These are phyloP conservation scores for Trachythela sp. DNA, from an alignment of 64 coral and sea anemone species.

Conservation along the genomic window DNA sequence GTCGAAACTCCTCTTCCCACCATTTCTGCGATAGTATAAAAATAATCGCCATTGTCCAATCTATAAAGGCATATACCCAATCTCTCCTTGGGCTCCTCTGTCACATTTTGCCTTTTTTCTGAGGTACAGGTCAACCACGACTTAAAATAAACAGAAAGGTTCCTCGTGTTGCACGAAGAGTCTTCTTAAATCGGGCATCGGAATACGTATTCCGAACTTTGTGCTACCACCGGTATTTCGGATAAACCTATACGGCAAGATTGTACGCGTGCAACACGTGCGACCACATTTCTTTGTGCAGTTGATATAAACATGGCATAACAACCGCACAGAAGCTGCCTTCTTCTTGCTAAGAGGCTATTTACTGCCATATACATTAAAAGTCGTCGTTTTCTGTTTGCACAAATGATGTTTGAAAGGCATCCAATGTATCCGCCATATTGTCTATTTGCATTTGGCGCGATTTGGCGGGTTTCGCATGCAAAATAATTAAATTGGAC, in stretches of 20 bases:
- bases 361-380: conserved; percentile 32
- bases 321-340: background rate
- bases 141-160: conserved; percentile 47
- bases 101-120: conserved; percentile 34
- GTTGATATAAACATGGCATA: background rate
- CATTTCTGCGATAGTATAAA: conserved; percentile 37
- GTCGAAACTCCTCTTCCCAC: conserved; percentile 40
- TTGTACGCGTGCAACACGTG: conserved; percentile 6
- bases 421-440: conserved; percentile 24
- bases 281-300: conserved; percentile 20
- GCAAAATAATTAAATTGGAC: conserved; percentile 32
- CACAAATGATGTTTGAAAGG: conserved; percentile 12
- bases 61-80: conserved; percentile 45
- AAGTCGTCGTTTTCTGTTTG: conserved; percentile 45
- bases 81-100: conserved; percentile 41
- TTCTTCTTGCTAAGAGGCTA: conserved; percentile 32
- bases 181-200: conserved; percentile 26
- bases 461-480: conserved; percentile 31
- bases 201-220: conserved; percentile 41
- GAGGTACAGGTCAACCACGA: conserved; percentile 7
- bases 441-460: conserved; percentile 9
- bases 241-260: conserved; percentile 9
- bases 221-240: conserved; percentile 44
- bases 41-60: conserved; percentile 41
- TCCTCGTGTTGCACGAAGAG: conserved; percentile 22